Conservation (phyloP, 2,797 vertebrate genomes). For the Chiloscyllium punctatum region DNA sequence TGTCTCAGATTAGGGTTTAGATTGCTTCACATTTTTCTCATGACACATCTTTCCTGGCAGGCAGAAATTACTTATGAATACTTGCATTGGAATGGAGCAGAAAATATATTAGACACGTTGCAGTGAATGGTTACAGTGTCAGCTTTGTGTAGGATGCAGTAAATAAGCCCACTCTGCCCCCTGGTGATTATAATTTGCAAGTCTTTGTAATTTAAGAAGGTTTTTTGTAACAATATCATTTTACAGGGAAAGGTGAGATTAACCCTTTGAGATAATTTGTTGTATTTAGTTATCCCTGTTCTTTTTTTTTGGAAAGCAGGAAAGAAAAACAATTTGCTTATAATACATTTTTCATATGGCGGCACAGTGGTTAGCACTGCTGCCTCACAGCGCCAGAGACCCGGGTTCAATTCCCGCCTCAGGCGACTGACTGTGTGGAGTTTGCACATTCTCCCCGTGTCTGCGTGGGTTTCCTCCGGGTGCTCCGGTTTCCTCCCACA, state of each 20-base stretch:
- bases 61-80: not conserved
- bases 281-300: too few species aligned
- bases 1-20: not conserved
- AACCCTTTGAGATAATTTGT: not conserved
- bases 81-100: not conserved
- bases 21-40: not conserved
- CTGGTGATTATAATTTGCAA: not conserved
- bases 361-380: too few species aligned
- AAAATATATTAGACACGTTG: not conserved
- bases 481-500: too few species aligned
- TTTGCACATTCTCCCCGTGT: too few species aligned
- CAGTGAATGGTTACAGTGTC: not conserved
- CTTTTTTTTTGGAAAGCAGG: not conserved
- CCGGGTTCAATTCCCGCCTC: too few species aligned
- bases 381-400: too few species aligned
- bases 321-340: not conserved
- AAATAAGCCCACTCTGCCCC: not conserved
- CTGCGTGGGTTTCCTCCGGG: too few species aligned
- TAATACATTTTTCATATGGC: not conserved
- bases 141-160: not conserved
- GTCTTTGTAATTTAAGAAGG: not conserved
- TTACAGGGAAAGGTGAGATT: not conserved
- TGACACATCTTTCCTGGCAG: not conserved
- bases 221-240: not conserved
- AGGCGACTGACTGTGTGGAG: too few species aligned